Evolutionary conservation across 1,140 invertebrate species (phyloP).

Genomic region (Drosophila repletoides): DNA sequence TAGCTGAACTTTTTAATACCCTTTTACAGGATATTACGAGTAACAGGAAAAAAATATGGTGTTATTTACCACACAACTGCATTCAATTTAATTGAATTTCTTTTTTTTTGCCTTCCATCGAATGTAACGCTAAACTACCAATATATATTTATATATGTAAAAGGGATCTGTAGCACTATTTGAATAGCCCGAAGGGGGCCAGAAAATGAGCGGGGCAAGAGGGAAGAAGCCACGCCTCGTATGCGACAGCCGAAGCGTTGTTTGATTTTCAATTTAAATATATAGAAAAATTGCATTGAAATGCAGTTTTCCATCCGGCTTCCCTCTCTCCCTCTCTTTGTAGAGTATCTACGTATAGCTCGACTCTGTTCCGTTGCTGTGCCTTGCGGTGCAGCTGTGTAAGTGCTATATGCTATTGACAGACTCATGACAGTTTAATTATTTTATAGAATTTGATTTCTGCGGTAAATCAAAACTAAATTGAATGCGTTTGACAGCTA

Average conservation of each 20-base stretch:
- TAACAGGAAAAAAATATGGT: neutral
- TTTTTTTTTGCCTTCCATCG: too few species aligned
- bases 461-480: constrained; percentile 38
- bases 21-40: neutral
- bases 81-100: constrained; percentile 59
- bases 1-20: too few species aligned
- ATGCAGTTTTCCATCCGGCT: constrained; percentile 46
- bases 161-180: neutral
- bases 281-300: constrained; percentile 42
- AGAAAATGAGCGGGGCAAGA: neutral
- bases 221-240: neutral
- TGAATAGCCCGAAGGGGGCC: too few species aligned
- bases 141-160: constrained; percentile 3
- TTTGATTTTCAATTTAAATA: constrained; percentile 73
- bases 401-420: constrained; percentile 72
- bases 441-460: constrained; percentile 56
- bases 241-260: constrained; percentile 38
- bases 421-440: constrained; percentile 72
- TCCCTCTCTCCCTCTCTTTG: neutral
- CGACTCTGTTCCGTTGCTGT: neutral
- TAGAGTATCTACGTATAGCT: neutral
- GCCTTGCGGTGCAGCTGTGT: constrained; percentile 27
- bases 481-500: constrained; percentile 24
- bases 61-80: constrained; percentile 2
- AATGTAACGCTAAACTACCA: neutral